Base-by-base conservation (phyloP, 2,888 invertebrate genomes). In the Phengaris arion region DNA sequence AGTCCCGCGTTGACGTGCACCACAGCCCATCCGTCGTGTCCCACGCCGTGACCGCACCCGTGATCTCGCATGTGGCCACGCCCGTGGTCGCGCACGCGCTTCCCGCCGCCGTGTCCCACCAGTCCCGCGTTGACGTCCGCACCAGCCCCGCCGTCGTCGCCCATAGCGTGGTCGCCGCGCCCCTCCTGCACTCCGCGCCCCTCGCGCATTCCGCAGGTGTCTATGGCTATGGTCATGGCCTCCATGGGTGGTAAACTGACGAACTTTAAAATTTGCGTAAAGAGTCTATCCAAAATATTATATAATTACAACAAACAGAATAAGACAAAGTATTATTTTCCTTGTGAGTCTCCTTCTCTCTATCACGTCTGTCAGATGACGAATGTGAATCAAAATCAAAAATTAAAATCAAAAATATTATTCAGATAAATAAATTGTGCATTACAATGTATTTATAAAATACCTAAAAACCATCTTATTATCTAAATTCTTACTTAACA, bases 41-140 rank as follows among this genome's bases (percentile, higher is more conserved):
- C 54, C 54, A 54, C 12, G 54, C 79, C 85, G 10, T 79, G 75
- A 82, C 82, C 80, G 85, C 83, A 6, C 83, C 82, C 78, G 74
- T 54, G 54, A 54, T 81, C 48, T 81, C 80, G 54, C 85, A 85
- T 79, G 79, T 83, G 73, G 82, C 54, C 22, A 35, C 13, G n/a
- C 57, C 54, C 83, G 78, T 81, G 75, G 89, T 48, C 57, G 57
- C 74, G 15, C 57, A 57, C 57, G 80, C 87, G 88, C 75, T 87
- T 87, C 74, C 94, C 9, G 82, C 93, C 72, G 88, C 89, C 52
- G 93, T 94, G 5, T 92, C 92, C 6, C 92, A 91, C 81, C 94
- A 94, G 82, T 92, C 94, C 80, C 91, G 93, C 59, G 84, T 88
- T 68, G 89, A 88, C 76, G 86, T 89, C 70, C 82, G 82, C 77